Evolutionary conservation across 1,140 invertebrate genomes (phyloP).

Genomic region (Cepaea nemoralis): DNA sequence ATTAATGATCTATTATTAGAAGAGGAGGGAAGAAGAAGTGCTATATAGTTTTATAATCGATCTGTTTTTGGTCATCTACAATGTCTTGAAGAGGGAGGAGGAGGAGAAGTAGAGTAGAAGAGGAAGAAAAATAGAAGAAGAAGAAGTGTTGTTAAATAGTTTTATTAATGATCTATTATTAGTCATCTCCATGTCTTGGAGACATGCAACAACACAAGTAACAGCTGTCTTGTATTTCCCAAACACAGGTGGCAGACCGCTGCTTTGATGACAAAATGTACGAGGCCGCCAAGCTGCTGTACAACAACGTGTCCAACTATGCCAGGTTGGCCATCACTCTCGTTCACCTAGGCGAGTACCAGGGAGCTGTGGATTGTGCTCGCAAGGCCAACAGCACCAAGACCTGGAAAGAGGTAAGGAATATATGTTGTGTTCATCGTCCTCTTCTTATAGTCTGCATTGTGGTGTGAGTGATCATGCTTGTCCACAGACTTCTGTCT

Average conservation of each 20-base stretch:
- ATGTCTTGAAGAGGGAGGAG: too few species aligned
- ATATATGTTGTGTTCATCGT: not conserved
- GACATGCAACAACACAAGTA: not conserved
- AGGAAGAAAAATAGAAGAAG: too few species aligned
- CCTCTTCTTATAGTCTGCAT: too few species aligned
- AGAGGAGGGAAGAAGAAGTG: too few species aligned
- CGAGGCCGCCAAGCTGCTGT: slow-evolving; percentile 96
- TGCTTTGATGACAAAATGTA: slow-evolving; percentile 99
- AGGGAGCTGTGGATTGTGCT: slow-evolving; percentile 98
- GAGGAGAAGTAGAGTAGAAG: too few species aligned
- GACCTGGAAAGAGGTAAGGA: slow-evolving; percentile 93
- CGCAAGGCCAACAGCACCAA: slow-evolving; percentile 98
- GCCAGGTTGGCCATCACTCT: slow-evolving; percentile 96
- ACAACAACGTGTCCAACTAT: slow-evolving; percentile 99
- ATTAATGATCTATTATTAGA: not conserved
- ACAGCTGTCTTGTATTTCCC: not conserved
- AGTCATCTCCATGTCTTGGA: not conserved
- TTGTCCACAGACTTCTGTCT: too few species aligned
- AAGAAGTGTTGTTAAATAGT: too few species aligned
- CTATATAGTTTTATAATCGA: too few species aligned
- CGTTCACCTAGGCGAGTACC: slow-evolving; percentile 97
- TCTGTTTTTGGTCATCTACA: too few species aligned
- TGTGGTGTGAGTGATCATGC: too few species aligned
- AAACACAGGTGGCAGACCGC: slow-evolving; percentile 88
- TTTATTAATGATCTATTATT: not conserved